phyloP scores from a whole-genome alignment of 2,797 vertebrate species.

The Peromyscus nudipes region DNA sequence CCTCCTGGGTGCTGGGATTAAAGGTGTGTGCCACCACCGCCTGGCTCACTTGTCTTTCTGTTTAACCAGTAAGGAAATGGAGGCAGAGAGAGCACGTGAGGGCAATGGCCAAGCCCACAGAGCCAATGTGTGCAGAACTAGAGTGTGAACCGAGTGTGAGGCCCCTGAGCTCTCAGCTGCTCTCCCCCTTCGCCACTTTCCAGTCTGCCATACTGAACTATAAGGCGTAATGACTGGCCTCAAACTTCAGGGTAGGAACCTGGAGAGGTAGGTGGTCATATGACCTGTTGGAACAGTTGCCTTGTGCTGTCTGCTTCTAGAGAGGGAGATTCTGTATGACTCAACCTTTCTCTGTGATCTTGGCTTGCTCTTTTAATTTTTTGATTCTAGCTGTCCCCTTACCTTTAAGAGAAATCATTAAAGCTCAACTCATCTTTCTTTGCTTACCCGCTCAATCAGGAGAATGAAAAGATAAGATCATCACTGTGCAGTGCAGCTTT shows the following conservation, averaged over 20 bases:
- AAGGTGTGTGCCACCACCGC: neutral
- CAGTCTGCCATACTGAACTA: neutral
- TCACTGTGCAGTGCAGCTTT: neutral
- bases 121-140: neutral
- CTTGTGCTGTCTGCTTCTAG: neutral
- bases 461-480: neutral
- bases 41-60: neutral
- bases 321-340: neutral
- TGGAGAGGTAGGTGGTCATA: neutral
- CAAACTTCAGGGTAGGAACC: neutral
- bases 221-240: neutral
- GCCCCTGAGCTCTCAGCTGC: neutral
- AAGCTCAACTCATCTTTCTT: neutral
- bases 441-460: neutral
- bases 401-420: neutral
- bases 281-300: neutral
- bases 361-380: conserved; percentile 11
- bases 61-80: neutral
- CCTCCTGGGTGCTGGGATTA: neutral
- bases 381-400: neutral
- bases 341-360: neutral
- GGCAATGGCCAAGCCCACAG: neutral
- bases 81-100: neutral
- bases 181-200: neutral
- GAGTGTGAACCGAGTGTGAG: neutral